These are phyloP conservation scores for Magallana nippona DNA, from an alignment of 2,888 invertebrate genomes.

Conservation along the genomic window DNA sequence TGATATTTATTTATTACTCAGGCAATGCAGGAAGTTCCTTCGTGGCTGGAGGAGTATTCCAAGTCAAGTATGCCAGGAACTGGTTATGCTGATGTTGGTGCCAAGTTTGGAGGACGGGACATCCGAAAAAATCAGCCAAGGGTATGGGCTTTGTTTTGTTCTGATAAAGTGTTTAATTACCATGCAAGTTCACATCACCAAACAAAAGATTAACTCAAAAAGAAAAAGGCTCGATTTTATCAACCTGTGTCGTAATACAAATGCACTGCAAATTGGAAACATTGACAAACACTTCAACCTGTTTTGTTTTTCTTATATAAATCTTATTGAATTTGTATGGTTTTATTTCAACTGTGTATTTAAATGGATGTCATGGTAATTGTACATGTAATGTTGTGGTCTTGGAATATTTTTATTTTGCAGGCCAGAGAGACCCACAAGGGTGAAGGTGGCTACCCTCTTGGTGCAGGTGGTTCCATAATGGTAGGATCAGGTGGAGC, in stretches of 20 bases:
- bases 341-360: no score
- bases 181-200: no score
- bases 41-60: slow-evolving; percentile 84
- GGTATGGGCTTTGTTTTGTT: slow-evolving; percentile 51
- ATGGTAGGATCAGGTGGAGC: slow-evolving; percentile 55
- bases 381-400: not conserved
- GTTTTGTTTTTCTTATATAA: no score
- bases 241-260: no score
- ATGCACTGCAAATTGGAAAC: no score
- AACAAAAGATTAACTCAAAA: no score
- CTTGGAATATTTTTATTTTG: slow-evolving; percentile 36
- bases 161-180: no score
- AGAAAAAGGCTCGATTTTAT: no score
- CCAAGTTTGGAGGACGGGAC: slow-evolving; percentile 77
- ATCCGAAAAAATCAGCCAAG: slow-evolving; percentile 67
- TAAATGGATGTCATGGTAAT: no score
- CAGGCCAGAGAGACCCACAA: slow-evolving; percentile 60
- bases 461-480: slow-evolving; percentile 55
- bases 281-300: no score
- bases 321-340: no score
- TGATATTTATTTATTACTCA: slow-evolving; percentile 74
- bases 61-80: slow-evolving; percentile 74
- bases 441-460: slow-evolving; percentile 54
- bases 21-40: slow-evolving; percentile 90
- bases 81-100: slow-evolving; percentile 75